These are phyloP conservation scores for Hydrolagus colliei DNA, from an alignment of 2,797 vertebrate genomes.

Conservation along the genomic window DNA sequence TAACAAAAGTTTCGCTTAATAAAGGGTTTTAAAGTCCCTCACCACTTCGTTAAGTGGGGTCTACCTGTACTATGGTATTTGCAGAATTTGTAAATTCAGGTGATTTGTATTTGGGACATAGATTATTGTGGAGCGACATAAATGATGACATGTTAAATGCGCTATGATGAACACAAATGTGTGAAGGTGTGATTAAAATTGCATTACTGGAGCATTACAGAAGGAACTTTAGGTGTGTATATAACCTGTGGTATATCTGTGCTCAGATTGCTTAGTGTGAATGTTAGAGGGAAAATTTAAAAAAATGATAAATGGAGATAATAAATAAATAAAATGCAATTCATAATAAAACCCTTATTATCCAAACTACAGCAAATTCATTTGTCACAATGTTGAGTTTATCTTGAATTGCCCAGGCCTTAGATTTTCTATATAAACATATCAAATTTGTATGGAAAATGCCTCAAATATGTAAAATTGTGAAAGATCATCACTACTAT, in stretches of 20 bases:
- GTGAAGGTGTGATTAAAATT: no score
- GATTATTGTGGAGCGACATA: background rate
- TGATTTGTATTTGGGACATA: background rate
- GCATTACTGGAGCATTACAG: background rate
- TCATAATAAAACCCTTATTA: background rate
- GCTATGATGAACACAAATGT: background rate
- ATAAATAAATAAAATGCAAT: background rate
- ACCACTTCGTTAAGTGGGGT: no score
- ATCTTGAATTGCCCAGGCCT: background rate
- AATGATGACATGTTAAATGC: background rate
- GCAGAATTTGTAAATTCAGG: background rate
- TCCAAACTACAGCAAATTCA: background rate
- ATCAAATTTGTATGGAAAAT: background rate
- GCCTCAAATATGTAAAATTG: conserved; percentile 3
- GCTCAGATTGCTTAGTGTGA: background rate
- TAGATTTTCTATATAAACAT: background rate
- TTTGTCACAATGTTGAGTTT: no score
- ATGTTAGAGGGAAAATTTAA: no score
- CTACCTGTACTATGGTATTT: no score
- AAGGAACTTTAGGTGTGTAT: background rate
- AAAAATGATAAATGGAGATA: background rate
- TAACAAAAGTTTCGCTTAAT: no score
- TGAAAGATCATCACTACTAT: background rate
- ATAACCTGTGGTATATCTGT: background rate
- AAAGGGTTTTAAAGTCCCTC: no score